Conservation (phyloP, 2,888 invertebrate genomes). For the Apodemia mormo region DNA sequence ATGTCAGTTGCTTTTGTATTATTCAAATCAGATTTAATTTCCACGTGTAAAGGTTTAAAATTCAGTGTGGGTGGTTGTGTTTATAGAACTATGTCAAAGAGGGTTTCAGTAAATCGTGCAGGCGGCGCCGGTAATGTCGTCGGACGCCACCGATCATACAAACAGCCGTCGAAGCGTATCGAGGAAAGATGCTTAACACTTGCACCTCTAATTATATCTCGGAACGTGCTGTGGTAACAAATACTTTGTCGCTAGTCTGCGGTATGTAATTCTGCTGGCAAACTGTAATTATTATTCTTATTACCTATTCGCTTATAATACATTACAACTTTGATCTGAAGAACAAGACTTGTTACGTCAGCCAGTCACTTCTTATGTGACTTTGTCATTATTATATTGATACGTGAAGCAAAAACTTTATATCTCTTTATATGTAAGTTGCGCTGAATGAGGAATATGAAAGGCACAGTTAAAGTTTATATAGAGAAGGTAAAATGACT, state of each 20-base stretch:
- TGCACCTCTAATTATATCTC: slow-evolving; percentile 76
- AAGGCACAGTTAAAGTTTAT: too few relatives aligned
- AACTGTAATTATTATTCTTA: neutral
- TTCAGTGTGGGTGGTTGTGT: slow-evolving; percentile 36
- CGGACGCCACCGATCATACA: slow-evolving; percentile 68
- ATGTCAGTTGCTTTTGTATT: slow-evolving; percentile 3
- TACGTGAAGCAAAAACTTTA: neutral
- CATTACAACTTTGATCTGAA: neutral
- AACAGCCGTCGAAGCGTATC: slow-evolving; percentile 70
- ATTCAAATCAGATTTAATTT: slow-evolving; percentile 40
- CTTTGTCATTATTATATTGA: neutral
- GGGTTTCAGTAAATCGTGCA: slow-evolving; percentile 59
- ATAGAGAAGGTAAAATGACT: too few relatives aligned
- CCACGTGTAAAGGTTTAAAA: slow-evolving; percentile 35
- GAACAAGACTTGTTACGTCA: neutral
- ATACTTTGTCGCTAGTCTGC: slow-evolving; percentile 42
- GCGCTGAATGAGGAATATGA: too few relatives aligned
- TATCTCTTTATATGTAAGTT: neutral
- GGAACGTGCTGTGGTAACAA: slow-evolving; percentile 66
- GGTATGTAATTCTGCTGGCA: slow-evolving; percentile 27
- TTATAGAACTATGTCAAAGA: slow-evolving; percentile 48
- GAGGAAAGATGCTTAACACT: slow-evolving; percentile 77
- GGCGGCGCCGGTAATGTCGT: slow-evolving; percentile 77
- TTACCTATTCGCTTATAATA: neutral
- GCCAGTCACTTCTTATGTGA: neutral